Conservation (phyloP, 2,113 vertebrate species). For the Nothoprocta perdicaria region DNA sequence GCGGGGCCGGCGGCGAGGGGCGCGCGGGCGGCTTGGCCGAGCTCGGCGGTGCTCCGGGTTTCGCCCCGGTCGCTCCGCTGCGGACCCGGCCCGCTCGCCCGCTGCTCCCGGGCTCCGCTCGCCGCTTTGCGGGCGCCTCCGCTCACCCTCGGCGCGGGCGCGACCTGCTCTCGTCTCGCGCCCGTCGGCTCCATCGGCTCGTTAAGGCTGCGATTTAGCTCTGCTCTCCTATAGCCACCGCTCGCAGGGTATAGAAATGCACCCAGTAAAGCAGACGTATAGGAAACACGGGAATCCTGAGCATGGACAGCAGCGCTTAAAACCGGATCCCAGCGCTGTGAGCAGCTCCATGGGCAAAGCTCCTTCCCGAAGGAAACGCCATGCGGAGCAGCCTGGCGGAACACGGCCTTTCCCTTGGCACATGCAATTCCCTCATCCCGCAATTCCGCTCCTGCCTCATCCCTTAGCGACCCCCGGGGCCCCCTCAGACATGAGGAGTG, state of each 20-base stretch:
- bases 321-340: rapidly evolving
- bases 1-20: no score
- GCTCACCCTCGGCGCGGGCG: no score
- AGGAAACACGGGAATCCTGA: rapidly evolving
- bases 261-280: rapidly evolving
- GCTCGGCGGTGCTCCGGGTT: no score
- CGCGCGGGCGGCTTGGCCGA: no score
- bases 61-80: no score
- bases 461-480: background rate
- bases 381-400: no score
- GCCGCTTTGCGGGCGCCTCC: no score
- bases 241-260: rapidly evolving
- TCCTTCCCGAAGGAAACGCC: background rate
- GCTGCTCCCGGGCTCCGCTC: no score
- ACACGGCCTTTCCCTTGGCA: no score
- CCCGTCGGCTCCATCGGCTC: background rate
- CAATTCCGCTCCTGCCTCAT: background rate
- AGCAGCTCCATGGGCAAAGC: background rate
- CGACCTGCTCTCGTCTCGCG: no score
- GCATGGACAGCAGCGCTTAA: background rate
- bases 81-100: no score
- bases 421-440: background rate
- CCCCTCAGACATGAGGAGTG: background rate
- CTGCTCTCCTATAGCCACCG: background rate
- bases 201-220: rapidly evolving